A percentile compares a stretch with the other conserved stretches of the same genome.
phyloP scores from a whole-genome alignment of 2,797 vertebrate species.

The Cossypha polioptera region DNA sequence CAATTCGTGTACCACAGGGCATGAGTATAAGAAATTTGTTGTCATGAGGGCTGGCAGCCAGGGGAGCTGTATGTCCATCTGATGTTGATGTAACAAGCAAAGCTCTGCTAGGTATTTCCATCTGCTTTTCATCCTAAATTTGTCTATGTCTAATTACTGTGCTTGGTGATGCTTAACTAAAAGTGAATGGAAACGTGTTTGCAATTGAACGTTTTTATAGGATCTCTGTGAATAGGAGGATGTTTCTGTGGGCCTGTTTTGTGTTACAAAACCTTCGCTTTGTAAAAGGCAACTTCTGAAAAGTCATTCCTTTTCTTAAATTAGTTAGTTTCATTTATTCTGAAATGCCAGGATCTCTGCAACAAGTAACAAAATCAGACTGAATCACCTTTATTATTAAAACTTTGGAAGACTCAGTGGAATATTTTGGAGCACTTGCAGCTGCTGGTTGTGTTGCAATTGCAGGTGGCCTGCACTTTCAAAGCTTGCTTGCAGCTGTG shows the following conservation, averaged over 20 bases:
- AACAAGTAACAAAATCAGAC: background rate
- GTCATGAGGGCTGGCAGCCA: background rate
- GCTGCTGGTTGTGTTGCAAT: background rate
- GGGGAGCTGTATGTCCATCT: background rate
- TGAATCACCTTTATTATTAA: background rate
- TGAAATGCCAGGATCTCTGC: background rate
- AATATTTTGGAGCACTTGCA: background rate
- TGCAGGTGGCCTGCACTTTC: background rate
- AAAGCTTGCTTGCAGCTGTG: background rate
- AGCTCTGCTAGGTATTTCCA: background rate
- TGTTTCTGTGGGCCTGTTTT: background rate
- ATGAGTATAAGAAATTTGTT: background rate
- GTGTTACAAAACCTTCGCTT: background rate
- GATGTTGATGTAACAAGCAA: background rate
- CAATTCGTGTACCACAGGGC: background rate
- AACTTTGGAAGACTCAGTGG: background rate
- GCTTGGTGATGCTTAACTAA: background rate
- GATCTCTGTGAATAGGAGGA: background rate
- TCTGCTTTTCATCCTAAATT: constrained; percentile 17
- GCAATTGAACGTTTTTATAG: background rate
- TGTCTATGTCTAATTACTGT: background rate
- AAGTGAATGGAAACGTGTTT: background rate
- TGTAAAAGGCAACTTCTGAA: background rate
- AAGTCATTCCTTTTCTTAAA: background rate
- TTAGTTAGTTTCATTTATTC: background rate